Evolutionary conservation across 2,797 vertebrate species (phyloP).

Genomic region (Tinamus major): DNA sequence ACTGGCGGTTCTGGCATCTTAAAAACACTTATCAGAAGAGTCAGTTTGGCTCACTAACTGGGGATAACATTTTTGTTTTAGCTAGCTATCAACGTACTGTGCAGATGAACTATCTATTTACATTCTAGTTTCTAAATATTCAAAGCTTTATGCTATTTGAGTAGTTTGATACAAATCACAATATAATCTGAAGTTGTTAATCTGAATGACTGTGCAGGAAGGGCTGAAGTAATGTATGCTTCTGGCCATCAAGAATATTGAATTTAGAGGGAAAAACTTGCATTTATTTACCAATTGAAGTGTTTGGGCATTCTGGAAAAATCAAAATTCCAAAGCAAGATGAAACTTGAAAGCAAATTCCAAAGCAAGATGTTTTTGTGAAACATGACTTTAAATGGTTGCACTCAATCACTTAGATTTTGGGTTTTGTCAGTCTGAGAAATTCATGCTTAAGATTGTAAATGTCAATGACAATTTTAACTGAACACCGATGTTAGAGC

Average conservation of each 20-base stretch:
- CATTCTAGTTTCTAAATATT: not conserved
- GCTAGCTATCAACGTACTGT: not conserved
- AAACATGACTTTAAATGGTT: not conserved
- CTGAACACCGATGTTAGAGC: not conserved
- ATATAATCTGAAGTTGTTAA: not conserved
- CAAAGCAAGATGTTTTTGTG: not conserved
- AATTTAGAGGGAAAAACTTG: not conserved
- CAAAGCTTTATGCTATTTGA: not conserved
- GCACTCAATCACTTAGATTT: not conserved
- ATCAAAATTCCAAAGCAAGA: not conserved
- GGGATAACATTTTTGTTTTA: not conserved
- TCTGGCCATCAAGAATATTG: not conserved
- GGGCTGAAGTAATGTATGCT: not conserved
- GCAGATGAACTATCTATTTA: not conserved
- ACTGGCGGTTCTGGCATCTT: not conserved
- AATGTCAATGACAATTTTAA: not conserved
- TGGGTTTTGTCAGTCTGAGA: not conserved
- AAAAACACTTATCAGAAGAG: not conserved
- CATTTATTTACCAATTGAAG: not conserved
- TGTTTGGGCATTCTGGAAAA: not conserved
- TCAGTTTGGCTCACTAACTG: not conserved
- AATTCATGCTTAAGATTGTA: not conserved
- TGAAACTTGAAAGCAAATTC: not conserved
- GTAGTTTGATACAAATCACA: not conserved
- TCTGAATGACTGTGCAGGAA: not conserved